Evolutionary conservation across 2,888 invertebrate species (phyloP).

Genomic region (Archaeoteleia sp.): DNA sequence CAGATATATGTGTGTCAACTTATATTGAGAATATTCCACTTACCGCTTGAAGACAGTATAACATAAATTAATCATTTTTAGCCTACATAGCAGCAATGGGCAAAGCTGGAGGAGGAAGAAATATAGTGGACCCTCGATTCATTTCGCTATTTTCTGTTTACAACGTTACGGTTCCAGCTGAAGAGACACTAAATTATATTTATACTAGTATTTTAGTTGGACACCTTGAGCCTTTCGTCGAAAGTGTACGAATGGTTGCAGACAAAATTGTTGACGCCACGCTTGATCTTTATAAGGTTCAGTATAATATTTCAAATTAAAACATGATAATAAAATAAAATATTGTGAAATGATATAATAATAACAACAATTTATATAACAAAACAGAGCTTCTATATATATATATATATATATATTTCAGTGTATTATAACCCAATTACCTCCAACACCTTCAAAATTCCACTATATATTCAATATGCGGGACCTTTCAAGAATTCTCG

Average conservation of each 20-base stretch:
- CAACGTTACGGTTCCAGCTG: conserved; percentile 90
- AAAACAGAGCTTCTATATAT: not conserved
- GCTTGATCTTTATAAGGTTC: conserved; percentile 88
- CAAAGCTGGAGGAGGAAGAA: conserved; percentile 91
- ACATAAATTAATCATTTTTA: conserved; percentile 56
- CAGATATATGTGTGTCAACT: conserved; percentile 82
- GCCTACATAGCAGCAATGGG: conserved; percentile 90
- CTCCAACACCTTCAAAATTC: conserved; percentile 94
- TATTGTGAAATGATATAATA: conserved; percentile 1
- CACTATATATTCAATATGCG: conserved; percentile 96
- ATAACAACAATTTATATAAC: conserved; percentile 12
- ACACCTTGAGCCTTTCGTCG: conserved; percentile 79
- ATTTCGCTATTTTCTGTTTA: conserved; percentile 92
- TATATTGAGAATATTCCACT: not conserved
- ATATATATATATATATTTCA: conserved; percentile 65
- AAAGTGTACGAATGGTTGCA: conserved; percentile 81
- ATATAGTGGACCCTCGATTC: conserved; percentile 93
- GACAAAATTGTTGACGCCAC: conserved; percentile 85
- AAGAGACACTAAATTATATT: conserved; percentile 79
- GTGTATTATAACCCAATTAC: conserved; percentile 85
- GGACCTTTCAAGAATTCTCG: conserved; percentile 89
- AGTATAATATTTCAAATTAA: no score
- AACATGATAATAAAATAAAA: not conserved
- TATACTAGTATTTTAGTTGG: conserved; percentile 28
- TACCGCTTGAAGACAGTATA: no score